Percentiles rank a stretch among this genome's conserved stretches.
Evolutionary conservation across 1,140 invertebrate genomes (phyloP).

Genomic region (Leucophenga varia): DNA sequence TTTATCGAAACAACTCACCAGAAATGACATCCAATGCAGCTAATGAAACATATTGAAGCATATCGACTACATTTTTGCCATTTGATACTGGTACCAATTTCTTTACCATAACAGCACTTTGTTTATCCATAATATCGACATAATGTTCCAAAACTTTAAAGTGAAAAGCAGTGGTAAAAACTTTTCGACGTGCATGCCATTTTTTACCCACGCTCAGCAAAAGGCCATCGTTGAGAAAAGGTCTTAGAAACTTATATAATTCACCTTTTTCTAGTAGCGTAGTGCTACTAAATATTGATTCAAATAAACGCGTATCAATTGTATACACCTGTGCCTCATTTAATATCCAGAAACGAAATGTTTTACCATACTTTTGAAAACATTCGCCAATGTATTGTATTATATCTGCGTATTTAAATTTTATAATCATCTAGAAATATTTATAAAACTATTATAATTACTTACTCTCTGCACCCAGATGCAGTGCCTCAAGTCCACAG

Average conservation of each 20-base stretch:
- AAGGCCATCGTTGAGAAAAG: slow-evolving; percentile 55
- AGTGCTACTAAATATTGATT: slow-evolving; percentile 33
- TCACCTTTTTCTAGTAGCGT: slow-evolving; percentile 36
- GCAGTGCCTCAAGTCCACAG: slow-evolving; percentile 25
- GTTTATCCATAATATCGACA: slow-evolving; percentile 68
- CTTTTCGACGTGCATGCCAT: slow-evolving; percentile 37
- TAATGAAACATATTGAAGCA: slow-evolving; percentile 26
- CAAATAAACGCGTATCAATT: slow-evolving; percentile 49
- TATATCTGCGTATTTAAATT: too few species aligned
- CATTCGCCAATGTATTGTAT: slow-evolving; percentile 19
- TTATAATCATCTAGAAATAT: too few species aligned
- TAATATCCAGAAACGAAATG: slow-evolving; percentile 62
- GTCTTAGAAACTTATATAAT: slow-evolving; percentile 49
- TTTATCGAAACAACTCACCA: slow-evolving; percentile 23
- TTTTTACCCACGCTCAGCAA: slow-evolving; percentile 43
- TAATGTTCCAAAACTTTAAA: slow-evolving; percentile 80
- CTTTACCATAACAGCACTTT: slow-evolving; percentile 64
- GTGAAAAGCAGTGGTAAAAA: slow-evolving; percentile 79
- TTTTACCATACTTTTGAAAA: slow-evolving; percentile 29
- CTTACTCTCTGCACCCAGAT: slow-evolving; percentile 37
- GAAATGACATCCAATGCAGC: slow-evolving; percentile 38
- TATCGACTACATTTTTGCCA: slow-evolving; percentile 27
- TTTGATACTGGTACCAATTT: slow-evolving; percentile 35
- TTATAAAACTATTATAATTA: background rate
- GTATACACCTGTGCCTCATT: slow-evolving; percentile 40